Evolutionary conservation across 1,140 invertebrate genomes (phyloP), one percentile per base, ranked within the genome.

Genomic region (Tigriopus japonicus): DNA sequence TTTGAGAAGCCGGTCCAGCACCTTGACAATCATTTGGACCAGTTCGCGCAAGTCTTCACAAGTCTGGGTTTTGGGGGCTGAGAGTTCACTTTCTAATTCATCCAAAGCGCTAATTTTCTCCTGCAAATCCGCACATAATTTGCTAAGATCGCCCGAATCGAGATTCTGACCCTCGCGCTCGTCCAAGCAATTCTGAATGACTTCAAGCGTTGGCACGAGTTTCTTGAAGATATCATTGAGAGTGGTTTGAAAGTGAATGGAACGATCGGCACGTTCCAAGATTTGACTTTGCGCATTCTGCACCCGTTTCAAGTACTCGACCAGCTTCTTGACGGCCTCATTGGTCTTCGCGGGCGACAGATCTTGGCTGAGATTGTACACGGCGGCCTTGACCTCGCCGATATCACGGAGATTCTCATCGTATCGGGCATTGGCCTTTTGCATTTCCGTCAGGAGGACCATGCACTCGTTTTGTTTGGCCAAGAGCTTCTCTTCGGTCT

Each of bases 251-350:
- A 54, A 28, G 5, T 54, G 19, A 28, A 54, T 54, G 35, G 52
- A 54, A 28, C 24, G 52, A 54, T 54, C 24, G 1, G 13, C 14
- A 1, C 21, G 14, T 21, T 21, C 21, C 21, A 54, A 23, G 14
- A 54, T 54, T 15, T 54, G 19, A 54, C n/a, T 54, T 28, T 54
- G 19, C 14, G 35, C 13, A 28, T 54, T 28, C 24, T 54, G 52
- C 1, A 54, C 52, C 35, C 35, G 21, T 28, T 54, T 54, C n/a
- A 54, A 54, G 52, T 54, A 54, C n/a, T 14, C 52, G 7, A 54
- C 21, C 17, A 54, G 21, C 35, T 54, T 19, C 21, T 54, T 54
- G 21, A 54, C 35, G 3, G 52, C 21, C 17, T 54, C 52, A 5
- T 28, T 23, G 14, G n/a, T 54, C 21, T 54, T 28, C 2, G 21